A percentile compares a stretch with the other conserved stretches of the same genome.
Evolutionary conservation across 2,888 invertebrate species (phyloP).

Genomic region (Parnassius glacialis): DNA sequence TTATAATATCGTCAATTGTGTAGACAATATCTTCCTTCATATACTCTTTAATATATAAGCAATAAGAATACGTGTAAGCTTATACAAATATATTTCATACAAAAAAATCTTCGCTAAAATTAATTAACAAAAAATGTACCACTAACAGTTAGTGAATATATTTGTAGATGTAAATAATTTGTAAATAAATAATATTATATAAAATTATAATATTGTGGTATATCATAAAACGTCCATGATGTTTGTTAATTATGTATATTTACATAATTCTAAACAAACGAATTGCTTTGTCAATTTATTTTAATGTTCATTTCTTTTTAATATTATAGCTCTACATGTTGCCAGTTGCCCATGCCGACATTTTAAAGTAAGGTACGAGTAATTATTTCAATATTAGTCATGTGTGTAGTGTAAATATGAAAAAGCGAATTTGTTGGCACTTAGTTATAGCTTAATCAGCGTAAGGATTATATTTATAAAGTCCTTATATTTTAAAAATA

Average conservation of each 20-base stretch:
- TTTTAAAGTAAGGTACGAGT: too few relatives aligned
- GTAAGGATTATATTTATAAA: neutral
- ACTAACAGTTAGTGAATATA: constrained; percentile 22
- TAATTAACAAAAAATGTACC: constrained; percentile 14
- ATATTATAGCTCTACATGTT: neutral
- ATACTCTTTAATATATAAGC: constrained; percentile 36
- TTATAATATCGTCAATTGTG: constrained; percentile 59
- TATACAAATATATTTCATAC: constrained; percentile 28
- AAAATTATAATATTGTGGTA: constrained; percentile 38
- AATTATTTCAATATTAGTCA: too few relatives aligned
- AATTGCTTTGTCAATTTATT: neutral
- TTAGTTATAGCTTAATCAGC: neutral
- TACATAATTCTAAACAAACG: constrained; percentile 11
- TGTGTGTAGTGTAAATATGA: too few relatives aligned
- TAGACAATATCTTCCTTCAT: constrained; percentile 63
- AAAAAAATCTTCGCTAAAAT: constrained; percentile 35
- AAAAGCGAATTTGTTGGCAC: neutral
- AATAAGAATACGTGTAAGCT: constrained; percentile 36
- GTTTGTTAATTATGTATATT: constrained; percentile 34
- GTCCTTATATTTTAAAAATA: neutral
- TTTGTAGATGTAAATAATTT: constrained; percentile 29
- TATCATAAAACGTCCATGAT: constrained; percentile 74
- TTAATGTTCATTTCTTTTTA: neutral
- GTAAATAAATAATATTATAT: constrained; percentile 35
- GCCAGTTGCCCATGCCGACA: neutral